Evolutionary conservation across 2,888 invertebrate genomes (phyloP), one percentile per base, ranked within the genome.

Genomic region (Anthrax anthrax): DNA sequence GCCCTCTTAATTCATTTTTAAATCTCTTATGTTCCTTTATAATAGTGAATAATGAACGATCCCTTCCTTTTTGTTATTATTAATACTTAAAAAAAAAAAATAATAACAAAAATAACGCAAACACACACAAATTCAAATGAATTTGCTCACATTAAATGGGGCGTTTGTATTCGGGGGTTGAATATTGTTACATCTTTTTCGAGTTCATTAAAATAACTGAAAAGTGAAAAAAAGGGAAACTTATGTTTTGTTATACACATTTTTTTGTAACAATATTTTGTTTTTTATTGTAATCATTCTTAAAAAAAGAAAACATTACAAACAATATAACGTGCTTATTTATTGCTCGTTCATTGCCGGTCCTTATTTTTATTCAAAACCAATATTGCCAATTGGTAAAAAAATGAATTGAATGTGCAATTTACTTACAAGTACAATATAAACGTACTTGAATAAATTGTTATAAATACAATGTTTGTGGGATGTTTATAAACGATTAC

Each of bases 151-250:
- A 42, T 45, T 47, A 50, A 50, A 50, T 50, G 47, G 50, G 50
- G 50, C 50, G 46, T 46, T 39, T 42, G 9, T 32, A 32, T 4
- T 9, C 39, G 43, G 43, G 47, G 47, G 47, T 16, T 47, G 47
- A 12, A 12, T 32, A 32, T 32, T 32, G 29, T 32, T 32, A 32
- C 13, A 32, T 32, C 9, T 32, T 32, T 38, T 43, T 32, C 37
- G 46, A 50, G 41, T 50, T 50, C 50, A 50, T 50, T 50, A 44
- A 50, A 47, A 45, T 32, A 47, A 47, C 47, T 41, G 47, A 47
- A 50, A 32, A 32, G 6, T 2, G 12, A 32, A 32, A 2, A 32
- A 32, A 3, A 47, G 50, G 47, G 47, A 50, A 50, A 50, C 50
- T 50, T 50, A 50, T 50, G 50, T 44, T 47, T 37, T 43, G 45